A percentile compares a stretch with the other conserved stretches of the same genome.
Conservation (phyloP, 2,888 invertebrate species). For the Chironomus tentans region DNA sequence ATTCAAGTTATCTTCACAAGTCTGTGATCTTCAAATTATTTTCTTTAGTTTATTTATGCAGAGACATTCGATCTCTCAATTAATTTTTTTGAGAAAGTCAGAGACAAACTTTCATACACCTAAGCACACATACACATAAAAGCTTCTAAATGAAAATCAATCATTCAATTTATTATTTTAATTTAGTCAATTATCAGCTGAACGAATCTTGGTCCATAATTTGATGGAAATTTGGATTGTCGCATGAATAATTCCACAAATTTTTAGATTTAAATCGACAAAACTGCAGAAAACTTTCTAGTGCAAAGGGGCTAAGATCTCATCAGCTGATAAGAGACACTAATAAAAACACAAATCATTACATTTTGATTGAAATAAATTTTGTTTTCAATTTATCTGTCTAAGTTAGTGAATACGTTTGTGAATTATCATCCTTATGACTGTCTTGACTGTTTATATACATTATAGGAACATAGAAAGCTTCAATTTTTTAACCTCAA, state of each 20-base stretch:
- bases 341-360: too few relatives aligned
- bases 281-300: too few relatives aligned
- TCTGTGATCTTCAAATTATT: background rate
- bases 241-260: background rate
- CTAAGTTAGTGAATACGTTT: too few relatives aligned
- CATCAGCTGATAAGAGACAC: too few relatives aligned
- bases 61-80: background rate
- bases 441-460: background rate
- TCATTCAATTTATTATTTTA: background rate
- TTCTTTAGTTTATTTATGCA: background rate
- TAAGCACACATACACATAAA: background rate
- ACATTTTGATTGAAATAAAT: too few relatives aligned
- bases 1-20: background rate
- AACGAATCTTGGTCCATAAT: background rate
- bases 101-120: background rate
- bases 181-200: too few relatives aligned
- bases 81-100: background rate
- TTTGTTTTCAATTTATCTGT: too few relatives aligned
- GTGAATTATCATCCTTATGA: background rate
- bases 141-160: background rate
- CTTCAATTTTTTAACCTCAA: background rate
- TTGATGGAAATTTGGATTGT: background rate
- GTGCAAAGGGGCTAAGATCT: too few relatives aligned
- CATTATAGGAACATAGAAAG: too few relatives aligned
- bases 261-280: background rate